Evolutionary conservation across 2,797 vertebrate genomes (phyloP).

Genomic region (Fratercula arctica): DNA sequence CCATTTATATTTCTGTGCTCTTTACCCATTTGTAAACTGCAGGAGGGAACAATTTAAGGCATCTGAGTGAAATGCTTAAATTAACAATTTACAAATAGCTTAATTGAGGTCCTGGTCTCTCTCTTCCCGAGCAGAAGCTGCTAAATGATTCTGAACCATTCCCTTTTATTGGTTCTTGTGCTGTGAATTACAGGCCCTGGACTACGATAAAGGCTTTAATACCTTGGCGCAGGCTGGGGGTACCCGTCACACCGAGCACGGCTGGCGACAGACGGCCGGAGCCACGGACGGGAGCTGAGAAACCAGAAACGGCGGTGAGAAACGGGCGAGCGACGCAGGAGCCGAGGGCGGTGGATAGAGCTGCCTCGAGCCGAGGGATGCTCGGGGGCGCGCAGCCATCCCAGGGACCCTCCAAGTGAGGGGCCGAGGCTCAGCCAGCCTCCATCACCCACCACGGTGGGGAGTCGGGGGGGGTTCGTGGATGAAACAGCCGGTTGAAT

Average conservation of each 20-base stretch:
- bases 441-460: accelerated
- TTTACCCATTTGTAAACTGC: constrained; percentile 40
- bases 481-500: accelerated
- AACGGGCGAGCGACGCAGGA: accelerated
- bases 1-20: constrained; percentile 4
- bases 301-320: accelerated
- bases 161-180: neutral
- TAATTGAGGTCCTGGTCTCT: constrained; percentile 56
- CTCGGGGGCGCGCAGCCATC: accelerated
- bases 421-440: neutral
- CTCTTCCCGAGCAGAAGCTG: constrained; percentile 35
- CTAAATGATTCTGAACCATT: constrained; percentile 11
- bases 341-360: accelerated
- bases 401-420: accelerated
- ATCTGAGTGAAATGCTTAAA: constrained; percentile 52
- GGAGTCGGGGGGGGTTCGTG: neutral
- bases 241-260: accelerated
- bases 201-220: neutral
- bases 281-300: neutral
- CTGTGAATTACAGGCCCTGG: constrained; percentile 4
- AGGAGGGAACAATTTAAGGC: constrained; percentile 57
- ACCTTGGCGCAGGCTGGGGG: neutral
- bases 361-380: neutral
- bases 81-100: constrained; percentile 69
- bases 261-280: neutral